Conservation (phyloP, 2,888 invertebrate genomes). For the Thera obeliscata region DNA sequence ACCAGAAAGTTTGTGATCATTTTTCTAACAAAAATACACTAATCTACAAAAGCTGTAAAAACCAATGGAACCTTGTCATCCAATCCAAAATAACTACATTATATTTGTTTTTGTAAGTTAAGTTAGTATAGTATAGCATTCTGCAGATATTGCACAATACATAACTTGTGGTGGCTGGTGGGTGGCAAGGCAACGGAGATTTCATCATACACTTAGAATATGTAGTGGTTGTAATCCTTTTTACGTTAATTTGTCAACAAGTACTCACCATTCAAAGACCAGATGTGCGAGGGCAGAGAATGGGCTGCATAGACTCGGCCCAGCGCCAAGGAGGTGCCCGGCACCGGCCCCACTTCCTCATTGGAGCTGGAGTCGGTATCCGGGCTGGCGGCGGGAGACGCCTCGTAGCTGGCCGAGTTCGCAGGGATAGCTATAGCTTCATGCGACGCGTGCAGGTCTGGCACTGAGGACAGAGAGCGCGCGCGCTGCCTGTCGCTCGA, state of each 20-base stretch:
- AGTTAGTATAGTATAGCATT: not conserved
- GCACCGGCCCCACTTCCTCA: constrained; percentile 84
- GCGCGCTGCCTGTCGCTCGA: constrained; percentile 92
- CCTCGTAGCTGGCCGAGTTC: constrained; percentile 86
- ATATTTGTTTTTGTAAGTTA: constrained; percentile 5
- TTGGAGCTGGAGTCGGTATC: constrained; percentile 88
- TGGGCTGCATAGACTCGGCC: constrained; percentile 94
- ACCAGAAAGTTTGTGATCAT: not conserved
- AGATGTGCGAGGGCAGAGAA: constrained; percentile 95
- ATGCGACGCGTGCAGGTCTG: constrained; percentile 87
- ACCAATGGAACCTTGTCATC: too few relatives aligned
- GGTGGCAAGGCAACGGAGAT: constrained; percentile 1
- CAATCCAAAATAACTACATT: not conserved
- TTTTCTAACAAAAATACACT: not conserved
- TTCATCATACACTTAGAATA: not conserved
- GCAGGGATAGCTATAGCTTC: constrained; percentile 86
- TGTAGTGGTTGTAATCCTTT: not conserved
- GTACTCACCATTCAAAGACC: constrained; percentile 94
- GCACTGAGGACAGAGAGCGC: constrained; percentile 92
- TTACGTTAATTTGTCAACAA: not conserved
- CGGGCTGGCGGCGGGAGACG: constrained; percentile 86
- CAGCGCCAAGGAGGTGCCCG: constrained; percentile 83
- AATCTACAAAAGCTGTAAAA: not conserved
- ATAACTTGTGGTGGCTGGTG: constrained; percentile 4
- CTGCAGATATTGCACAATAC: constrained; percentile 26